Conservation (phyloP, 2,888 invertebrate species). For the Drosophila acutilabella region DNA sequence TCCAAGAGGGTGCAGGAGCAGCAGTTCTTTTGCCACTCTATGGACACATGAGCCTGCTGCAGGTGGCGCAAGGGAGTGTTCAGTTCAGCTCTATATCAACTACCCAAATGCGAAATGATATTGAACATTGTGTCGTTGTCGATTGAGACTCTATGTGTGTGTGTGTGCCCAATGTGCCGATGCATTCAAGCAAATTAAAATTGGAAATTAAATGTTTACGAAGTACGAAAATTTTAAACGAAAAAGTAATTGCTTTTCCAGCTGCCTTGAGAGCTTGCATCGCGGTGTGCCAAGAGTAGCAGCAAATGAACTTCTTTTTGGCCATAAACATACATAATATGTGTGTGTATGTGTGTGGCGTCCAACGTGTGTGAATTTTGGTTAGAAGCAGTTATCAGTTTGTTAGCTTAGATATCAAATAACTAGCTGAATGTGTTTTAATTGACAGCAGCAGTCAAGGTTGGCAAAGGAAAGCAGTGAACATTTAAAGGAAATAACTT, state of each 20-base stretch:
- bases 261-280: conserved; percentile 42
- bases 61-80: not conserved
- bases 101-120: conserved; percentile 49
- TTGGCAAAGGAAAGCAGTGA: not conserved
- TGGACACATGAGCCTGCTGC: conserved; percentile 36
- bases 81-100: conserved; percentile 4
- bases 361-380: not conserved
- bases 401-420: conserved; percentile 9
- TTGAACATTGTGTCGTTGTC: conserved; percentile 63
- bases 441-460: conserved; percentile 1
- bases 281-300: conserved; percentile 6
- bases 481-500: too few species aligned
- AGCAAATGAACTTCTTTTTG: not conserved
- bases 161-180: conserved; percentile 55
- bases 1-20: not conserved
- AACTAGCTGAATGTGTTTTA: not conserved
- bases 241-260: conserved; percentile 76
- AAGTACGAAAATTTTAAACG: conserved; percentile 76
- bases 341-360: conserved; percentile 11
- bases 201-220: conserved; percentile 81
- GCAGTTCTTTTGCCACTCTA: conserved; percentile 5
- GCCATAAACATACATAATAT: not conserved
- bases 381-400: conserved; percentile 17
- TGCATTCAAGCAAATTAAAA: conserved; percentile 79
- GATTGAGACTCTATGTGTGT: conserved; percentile 26